A percentile compares a stretch with the other conserved stretches of the same genome.
phyloP scores from a whole-genome alignment of 2,888 invertebrate species.

The Protonemura montana region DNA sequence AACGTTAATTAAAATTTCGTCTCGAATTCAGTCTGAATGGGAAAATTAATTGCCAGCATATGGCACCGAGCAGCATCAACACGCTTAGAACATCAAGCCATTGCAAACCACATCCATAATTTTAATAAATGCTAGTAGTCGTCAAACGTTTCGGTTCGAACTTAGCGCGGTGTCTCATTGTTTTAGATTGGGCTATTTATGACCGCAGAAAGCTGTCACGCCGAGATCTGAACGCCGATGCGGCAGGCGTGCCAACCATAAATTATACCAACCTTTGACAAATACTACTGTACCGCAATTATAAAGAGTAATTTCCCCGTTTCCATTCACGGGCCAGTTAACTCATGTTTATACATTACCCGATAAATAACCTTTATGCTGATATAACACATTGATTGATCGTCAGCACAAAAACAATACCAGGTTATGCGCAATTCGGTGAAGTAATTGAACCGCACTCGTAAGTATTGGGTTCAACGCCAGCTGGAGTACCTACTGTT shows the following conservation, averaged over 20 bases:
- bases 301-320: slow-evolving; percentile 27
- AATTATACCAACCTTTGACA: background rate
- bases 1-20: no score
- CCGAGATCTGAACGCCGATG: background rate
- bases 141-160: no score
- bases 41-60: no score
- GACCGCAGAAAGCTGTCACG: background rate
- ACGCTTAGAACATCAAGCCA: no score
- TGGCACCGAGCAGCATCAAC: no score
- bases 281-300: slow-evolving; percentile 34
- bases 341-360: slow-evolving; percentile 1
- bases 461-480: background rate
- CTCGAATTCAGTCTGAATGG: no score
- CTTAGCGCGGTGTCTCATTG: background rate
- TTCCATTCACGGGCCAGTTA: slow-evolving; percentile 13
- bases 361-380: slow-evolving; percentile 27
- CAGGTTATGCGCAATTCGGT: background rate
- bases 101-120: no score
- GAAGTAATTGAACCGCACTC: background rate
- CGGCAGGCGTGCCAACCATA: background rate
- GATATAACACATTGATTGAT: slow-evolving; percentile 18
- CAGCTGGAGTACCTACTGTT: no score
- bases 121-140: no score
- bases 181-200: background rate
- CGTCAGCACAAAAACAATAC: background rate